Percentiles rank a stretch among this genome's conserved stretches.
Conservation (phyloP, 2,113 vertebrate species). For the Circaetus cinerascens region DNA sequence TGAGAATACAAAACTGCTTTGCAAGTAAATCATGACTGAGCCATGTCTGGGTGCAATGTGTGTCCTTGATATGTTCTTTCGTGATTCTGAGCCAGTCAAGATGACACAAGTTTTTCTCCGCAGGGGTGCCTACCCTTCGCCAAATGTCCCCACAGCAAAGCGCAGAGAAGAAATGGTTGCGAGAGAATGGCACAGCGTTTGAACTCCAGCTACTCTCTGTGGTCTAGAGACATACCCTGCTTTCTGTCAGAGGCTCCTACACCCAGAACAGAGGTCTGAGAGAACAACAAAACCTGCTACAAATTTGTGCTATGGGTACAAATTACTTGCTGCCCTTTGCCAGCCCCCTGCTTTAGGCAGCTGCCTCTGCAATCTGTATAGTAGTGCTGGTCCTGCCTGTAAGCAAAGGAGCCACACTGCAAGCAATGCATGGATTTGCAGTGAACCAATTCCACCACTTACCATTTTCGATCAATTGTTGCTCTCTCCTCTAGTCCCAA, state of each 20-base stretch:
- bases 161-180: neutral
- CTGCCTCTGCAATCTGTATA: neutral
- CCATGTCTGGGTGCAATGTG: neutral
- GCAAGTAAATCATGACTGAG: neutral
- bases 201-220: neutral
- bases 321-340: neutral
- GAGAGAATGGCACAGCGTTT: accelerated
- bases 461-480: neutral
- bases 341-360: neutral
- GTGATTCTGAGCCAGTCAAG: neutral
- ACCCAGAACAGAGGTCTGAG: neutral
- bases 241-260: neutral
- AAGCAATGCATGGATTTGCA: neutral
- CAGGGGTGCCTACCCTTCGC: neutral
- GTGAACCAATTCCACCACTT: neutral
- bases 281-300: neutral
- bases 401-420: neutral
- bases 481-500: neutral
- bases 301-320: neutral
- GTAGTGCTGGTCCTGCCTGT: neutral
- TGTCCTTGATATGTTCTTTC: neutral
- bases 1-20: neutral
- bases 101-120: neutral
- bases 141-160: neutral
- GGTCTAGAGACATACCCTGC: neutral